Base-by-base conservation (phyloP, 2,113 vertebrate species). In the Osmerus mordax region DNA sequence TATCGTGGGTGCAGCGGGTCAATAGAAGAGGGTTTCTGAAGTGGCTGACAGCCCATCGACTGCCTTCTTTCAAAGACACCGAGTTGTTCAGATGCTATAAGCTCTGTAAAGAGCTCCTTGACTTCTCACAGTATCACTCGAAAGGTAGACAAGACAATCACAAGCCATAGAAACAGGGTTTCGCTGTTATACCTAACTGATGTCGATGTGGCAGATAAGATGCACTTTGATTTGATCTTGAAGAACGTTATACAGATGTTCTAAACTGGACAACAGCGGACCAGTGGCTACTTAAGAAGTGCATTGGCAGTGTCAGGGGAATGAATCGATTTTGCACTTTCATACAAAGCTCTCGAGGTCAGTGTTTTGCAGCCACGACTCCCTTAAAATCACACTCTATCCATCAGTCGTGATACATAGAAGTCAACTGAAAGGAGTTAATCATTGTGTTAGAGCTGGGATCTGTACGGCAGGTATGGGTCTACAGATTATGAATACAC, bases 231-330 rank as follows among this genome's bases (percentile, higher is more conserved):
- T 13, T 9, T 32, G 63, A 13, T 65, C 25, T 65, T 41, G 18
- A 16, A 41, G 29, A 41, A 36, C 11, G 0, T 71, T 47, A 21
- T 18, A 36, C 21, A 15, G 58, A 25, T 21, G 68, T 15, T n/a
- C 32, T 47, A 56, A 18, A 13, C n/a, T 70, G 69, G 69, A 52
- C n/a, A 25, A 51, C 19, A 52, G 69, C 12, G 0, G 69, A 71
- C 14, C 69, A 71, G 36, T 71, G 69, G 58, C 19, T 71, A 1
- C 58, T 71, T n/a, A 51, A 15, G 58, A 62, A 58, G 32, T 71
- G 69, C 53, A 23, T 71, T 60, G 69, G 69, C 19, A 71, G 58
- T 25, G 69, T 51, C 32, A 51, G 69, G 23, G 69, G 69, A 18
- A 28, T 71, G 58, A 59, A 15, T 2, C 56, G 56, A 32, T 70